Evolutionary conservation across 2,888 invertebrate genomes (phyloP).

Genomic region (Scaptomyza tumidula): DNA sequence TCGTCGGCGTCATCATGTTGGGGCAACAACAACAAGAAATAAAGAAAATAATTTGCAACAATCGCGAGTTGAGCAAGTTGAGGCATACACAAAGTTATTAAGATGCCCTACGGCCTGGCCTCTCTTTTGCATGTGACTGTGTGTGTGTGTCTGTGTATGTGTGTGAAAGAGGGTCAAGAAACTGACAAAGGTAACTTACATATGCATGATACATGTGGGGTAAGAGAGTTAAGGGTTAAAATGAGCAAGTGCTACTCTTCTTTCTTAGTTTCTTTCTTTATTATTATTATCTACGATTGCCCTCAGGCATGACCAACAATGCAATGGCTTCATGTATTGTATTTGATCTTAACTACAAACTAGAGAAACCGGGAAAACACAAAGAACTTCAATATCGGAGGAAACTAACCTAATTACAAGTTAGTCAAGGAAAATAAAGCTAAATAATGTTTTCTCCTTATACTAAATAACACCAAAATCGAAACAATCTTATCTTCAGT

Average conservation of each 20-base stretch:
- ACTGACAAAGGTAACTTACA: conserved; percentile 44
- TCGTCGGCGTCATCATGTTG: conserved; percentile 29
- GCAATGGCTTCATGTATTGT: background rate
- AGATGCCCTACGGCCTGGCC: conserved; percentile 58
- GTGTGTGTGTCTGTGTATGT: background rate
- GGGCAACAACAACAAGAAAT: conserved; percentile 1
- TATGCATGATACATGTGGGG: conserved; percentile 7
- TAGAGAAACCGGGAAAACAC: too few relatives aligned
- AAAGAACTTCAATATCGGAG: background rate
- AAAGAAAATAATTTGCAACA: conserved; percentile 66
- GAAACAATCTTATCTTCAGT: too few relatives aligned
- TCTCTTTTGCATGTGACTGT: background rate
- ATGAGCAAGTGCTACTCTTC: conserved; percentile 24
- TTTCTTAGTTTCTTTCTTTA: background rate
- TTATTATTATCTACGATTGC: conserved; percentile 1
- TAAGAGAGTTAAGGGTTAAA: conserved; percentile 29
- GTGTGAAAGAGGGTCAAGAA: conserved; percentile 35
- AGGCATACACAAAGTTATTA: conserved; percentile 40
- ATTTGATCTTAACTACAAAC: conserved; percentile 1
- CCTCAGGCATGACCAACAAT: conserved; percentile 1
- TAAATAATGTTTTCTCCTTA: too few relatives aligned
- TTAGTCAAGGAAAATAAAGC: too few relatives aligned
- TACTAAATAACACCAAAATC: too few relatives aligned
- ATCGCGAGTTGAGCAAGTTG: conserved; percentile 39
- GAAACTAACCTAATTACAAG: too few relatives aligned